Base-by-base conservation (phyloP, 2,888 invertebrate species). In the Chironomus riparius region DNA sequence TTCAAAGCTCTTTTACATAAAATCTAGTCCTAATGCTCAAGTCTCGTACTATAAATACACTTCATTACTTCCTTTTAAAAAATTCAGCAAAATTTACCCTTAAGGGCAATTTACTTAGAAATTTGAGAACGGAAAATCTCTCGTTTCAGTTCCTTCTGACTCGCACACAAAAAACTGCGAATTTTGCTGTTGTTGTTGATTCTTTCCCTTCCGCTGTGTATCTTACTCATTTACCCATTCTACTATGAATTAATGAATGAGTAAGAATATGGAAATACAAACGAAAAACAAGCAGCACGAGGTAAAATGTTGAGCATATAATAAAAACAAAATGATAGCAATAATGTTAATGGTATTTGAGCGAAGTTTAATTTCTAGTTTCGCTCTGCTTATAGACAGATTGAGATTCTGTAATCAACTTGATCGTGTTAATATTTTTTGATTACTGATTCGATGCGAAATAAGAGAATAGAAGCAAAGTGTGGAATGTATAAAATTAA, bases 261-360 rank as follows among this genome's bases (percentile, higher is more conserved):
- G 13, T 21, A 65, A 65, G 21, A 65, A 65, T 68, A n/a, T 38
- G 15, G 18, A 68, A 68, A 18, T 13, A 38, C 22, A 62, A 15
- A 21, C 28, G 21, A 3, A 68, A n/a, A n/a, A 68, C 28, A 68
- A 38, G 68, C 28, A 15, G 2, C 56, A 56, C 56, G 56, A 15
- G 56, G 50, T 50, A 56, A 15, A 61, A 38, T 38, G 24, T 38
- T n/a, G 70, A 50, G n/a, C 13, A 47, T 22, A 48, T 74, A 74
- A 74, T 74, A 74, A 74, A 38, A 74, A 74, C 62, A 74, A 74
- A 74, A 74, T 74, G 70, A 74, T 62, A n/a, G 74, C 74, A 74
- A 74, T 74, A 74, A 74, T 74, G 74, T 74, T 74, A 74, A 74
- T 74, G 74, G 22, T 24, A 47, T 62, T 74, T 74, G 28, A 21